Evolutionary conservation across 2,797 vertebrate species (phyloP), one percentile per base, ranked within the genome.

Genomic region (Periophthalmus magnuspinnatus): DNA sequence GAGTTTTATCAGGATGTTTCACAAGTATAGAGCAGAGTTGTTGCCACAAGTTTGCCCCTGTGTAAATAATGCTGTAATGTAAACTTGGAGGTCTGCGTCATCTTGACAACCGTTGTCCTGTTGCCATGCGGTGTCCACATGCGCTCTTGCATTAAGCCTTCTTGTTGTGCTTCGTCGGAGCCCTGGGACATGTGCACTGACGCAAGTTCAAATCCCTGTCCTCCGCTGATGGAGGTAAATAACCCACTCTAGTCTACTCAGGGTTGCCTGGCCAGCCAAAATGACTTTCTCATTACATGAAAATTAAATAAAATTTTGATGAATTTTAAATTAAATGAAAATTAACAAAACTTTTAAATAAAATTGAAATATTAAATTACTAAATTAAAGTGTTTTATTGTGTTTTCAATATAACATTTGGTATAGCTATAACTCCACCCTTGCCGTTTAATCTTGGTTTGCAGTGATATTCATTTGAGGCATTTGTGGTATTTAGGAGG

Each of bases 221-320:
- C 86, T 78, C 83, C 72, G 38, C 65, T 75, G 74, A 67, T 74
- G 85, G 80, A 84, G 81, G 88, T 87, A 87, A 91, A 91, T 90
- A 90, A 84, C 80, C 71, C 54, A 66, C 59, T 76, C 85, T 84
- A 69, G 52, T 55, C 52, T 21, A 78, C 73, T 65, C 68, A 78
- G 80, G 67, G 83, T 80, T 64, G 52, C 24, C 55, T 57, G 55
- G 55, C 24, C 55, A 57, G 55, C 24, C 22, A 32, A 57, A 17
- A 57, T 5, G 13, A 57, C 55, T 57, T 28, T 28, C 13, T n/a
- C 55, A 32, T 7, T 45, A 28, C 28, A 45, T 45, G 13, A 45
- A 45, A n/a, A n/a, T n/a, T n/a, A n/a, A n/a, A n/a, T n/a, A n/a
- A n/a, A n/a, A n/a, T n/a, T n/a, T n/a, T n/a, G n/a, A n/a, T n/a